A percentile compares a stretch with the other conserved stretches of the same genome.
Evolutionary conservation across 2,113 vertebrate genomes (phyloP).

Genomic region (Ceyx cyanopectus): DNA sequence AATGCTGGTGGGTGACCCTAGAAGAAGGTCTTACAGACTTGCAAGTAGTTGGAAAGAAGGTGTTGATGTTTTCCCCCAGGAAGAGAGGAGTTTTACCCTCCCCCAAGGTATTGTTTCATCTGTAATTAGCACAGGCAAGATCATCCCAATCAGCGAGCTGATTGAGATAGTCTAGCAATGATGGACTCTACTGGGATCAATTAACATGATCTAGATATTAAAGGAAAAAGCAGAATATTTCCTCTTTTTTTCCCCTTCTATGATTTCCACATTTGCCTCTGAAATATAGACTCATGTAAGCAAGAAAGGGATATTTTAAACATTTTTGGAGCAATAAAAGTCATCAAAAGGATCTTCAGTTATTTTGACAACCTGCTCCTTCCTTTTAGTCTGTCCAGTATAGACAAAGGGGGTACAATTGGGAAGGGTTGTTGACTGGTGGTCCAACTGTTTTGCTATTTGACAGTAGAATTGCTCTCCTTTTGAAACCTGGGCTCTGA

Average conservation of each 20-base stretch:
- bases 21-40: background rate
- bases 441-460: background rate
- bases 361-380: background rate
- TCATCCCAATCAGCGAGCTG: conserved; percentile 6
- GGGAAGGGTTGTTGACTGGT: background rate
- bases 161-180: background rate
- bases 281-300: background rate
- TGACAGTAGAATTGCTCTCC: background rate
- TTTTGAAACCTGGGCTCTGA: background rate
- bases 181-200: conserved; percentile 27
- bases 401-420: background rate
- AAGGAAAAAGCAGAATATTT: conserved; percentile 20
- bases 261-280: background rate
- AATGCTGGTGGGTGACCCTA: background rate
- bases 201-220: conserved; percentile 20
- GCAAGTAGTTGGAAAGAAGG: background rate
- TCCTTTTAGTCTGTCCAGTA: background rate
- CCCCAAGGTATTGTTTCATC: conserved; percentile 18
- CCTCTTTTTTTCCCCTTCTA: background rate
- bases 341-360: background rate
- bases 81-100: conserved; percentile 1
- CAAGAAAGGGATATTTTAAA: background rate
- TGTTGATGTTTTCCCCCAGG: background rate
- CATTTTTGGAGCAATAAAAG: background rate
- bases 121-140: conserved; percentile 19